Base-by-base conservation (phyloP, 2,888 invertebrate genomes). In the Halocaridina rubra region DNA sequence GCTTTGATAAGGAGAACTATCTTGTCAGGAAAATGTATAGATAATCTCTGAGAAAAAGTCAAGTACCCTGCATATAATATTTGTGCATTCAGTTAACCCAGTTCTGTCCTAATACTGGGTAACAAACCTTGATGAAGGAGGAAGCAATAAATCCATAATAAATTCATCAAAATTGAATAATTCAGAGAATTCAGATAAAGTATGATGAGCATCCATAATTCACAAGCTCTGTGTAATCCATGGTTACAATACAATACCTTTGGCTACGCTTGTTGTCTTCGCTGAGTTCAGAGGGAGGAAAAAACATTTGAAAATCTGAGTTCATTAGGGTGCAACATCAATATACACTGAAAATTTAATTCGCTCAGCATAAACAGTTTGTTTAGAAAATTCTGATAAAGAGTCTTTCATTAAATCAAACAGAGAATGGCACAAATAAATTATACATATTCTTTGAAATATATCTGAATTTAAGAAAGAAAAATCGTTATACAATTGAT, bases 191-290 rank as follows among this genome's bases (percentile, higher is more conserved):
- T 3, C 13, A 59, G 13, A 22, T 59, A 59, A 5, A 59, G 67
- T 29, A 67, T 32, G 22, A 67, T 64, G 64, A 29, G 8, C 29
- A 24, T 64, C 29, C 24, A 64, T 19, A 19, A 64, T 1, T 5
- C 59, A 3, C 10, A 16, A 24, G 33, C 13, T 8, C 22, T 13
- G 76, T 77, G 33, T 24, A 19, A 77, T 30, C 59, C 46, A 79
- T n/a, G 30, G n/a, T 7, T 29, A n/a, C 19, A 30, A 53, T 71
- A 80, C 53, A 27, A n/a, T 80, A 80, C 80, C 80, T 80, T 80
- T 80, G 71, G 24, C 80, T 80, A 71, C 71, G 80, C 19, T 32
- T 71, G 53, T 53, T 80, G 16, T 57, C 71, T 57, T 80, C 80
- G 19, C 59, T 76, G 59, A 46, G 46, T 10, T 46, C 13, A 46